These are phyloP conservation scores for Lepus oiostolus DNA, from an alignment of 2,797 vertebrate species.

Conservation along the genomic window DNA sequence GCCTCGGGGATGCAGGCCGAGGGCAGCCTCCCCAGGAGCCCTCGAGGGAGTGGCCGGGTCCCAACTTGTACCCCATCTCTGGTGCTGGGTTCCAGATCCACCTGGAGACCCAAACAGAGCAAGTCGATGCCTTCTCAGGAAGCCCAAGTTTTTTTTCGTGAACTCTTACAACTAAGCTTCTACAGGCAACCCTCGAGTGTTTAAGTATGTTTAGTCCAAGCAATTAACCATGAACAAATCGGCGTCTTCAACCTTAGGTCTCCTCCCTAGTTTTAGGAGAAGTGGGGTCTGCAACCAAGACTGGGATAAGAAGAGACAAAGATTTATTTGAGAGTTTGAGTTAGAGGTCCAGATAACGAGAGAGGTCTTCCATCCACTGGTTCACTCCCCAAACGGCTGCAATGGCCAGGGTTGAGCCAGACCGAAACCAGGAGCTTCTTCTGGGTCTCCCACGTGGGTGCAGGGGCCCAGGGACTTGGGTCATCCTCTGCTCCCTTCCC, in stretches of 20 bases:
- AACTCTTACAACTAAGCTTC: not conserved
- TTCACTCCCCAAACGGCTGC: no score
- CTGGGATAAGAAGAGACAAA: not conserved
- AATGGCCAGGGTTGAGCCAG: no score
- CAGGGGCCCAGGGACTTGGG: no score
- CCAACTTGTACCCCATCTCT: not conserved
- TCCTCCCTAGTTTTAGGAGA: conserved; percentile 32
- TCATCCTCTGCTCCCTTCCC: no score
- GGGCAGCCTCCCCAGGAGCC: not conserved
- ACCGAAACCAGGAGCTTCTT: no score
- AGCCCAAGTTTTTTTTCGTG: not conserved
- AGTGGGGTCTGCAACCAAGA: not conserved
- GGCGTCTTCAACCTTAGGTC: not conserved
- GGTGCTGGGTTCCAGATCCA: not conserved
- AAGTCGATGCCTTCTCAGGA: not conserved
- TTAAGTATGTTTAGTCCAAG: conserved; percentile 23
- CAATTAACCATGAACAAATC: conserved; percentile 33
- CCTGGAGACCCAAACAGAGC: not conserved
- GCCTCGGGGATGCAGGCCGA: not conserved
- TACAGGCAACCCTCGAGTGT: conserved; percentile 49
- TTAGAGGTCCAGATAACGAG: no score
- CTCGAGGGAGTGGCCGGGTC: not conserved
- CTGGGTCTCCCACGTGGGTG: no score
- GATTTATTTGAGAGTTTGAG: no score
- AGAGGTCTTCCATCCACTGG: no score